Evolutionary conservation across 2,113 vertebrate species (phyloP).

Genomic region (Python bivittatus): DNA sequence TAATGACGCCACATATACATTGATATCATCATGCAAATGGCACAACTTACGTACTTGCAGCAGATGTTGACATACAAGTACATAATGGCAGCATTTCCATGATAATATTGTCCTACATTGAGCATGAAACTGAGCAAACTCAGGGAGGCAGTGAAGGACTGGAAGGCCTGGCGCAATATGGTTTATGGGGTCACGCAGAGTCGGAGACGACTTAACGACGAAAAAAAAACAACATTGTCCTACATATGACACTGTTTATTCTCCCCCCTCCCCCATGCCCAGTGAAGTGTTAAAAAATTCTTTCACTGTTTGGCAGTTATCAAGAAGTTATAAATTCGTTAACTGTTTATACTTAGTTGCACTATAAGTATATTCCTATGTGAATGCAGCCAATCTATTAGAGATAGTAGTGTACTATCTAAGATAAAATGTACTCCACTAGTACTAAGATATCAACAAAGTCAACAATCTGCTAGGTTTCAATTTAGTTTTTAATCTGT

Average conservation of each 20-base stretch:
- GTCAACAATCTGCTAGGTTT: not conserved
- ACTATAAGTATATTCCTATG: not conserved
- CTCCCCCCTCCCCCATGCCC: not conserved
- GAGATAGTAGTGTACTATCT: not conserved
- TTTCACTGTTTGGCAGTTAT: not conserved
- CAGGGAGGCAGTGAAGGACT: too few species aligned
- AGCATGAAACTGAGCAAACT: too few species aligned
- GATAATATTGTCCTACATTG: not conserved
- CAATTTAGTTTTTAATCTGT: not conserved
- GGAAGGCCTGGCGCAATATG: too few species aligned
- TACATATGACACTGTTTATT: not conserved
- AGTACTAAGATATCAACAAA: not conserved
- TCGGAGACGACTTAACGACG: too few species aligned
- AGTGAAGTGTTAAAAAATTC: not conserved
- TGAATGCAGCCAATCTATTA: not conserved
- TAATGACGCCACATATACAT: not conserved
- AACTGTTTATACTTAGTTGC: not conserved
- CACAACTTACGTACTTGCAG: not conserved
- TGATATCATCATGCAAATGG: not conserved
- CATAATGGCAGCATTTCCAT: not conserved
- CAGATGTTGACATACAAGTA: not conserved
- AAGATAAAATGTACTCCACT: not conserved
- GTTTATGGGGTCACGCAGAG: too few species aligned
- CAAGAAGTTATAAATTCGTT: not conserved
- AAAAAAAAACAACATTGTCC: too few species aligned